Base-by-base conservation (phyloP, 2,113 vertebrate genomes). In the Tapirus terrestris region DNA sequence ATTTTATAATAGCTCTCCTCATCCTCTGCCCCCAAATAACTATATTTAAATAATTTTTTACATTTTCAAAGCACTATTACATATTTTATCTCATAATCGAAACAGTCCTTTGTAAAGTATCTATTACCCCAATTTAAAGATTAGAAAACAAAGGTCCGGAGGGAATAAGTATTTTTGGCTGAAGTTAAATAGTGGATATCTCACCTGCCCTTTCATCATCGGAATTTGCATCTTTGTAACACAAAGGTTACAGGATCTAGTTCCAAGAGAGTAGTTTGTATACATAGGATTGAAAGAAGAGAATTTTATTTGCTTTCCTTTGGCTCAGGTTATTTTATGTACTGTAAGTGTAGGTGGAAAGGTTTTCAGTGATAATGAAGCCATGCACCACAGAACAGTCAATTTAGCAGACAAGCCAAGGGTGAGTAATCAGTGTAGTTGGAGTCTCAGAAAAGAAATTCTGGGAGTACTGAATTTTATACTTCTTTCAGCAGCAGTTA, bases 291-390 rank as follows among this genome's bases (percentile, higher is more conserved):
- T 33, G 45, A 84, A 60, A 60, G 83, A 63, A 85, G 58, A 79
- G 51, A n/a, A 67, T 85, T 63, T 53, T 23, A 17, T 89, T 85
- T 84, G 75, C 25, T 85, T 89, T 85, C 53, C 79, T 73, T 94
- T 83, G 51, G 70, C 65, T 81, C 6, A 10, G 39, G 53, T 95
- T 92, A 75, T 85, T 92, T 86, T 58, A 81, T 86, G 21, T 60
- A 58, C 70, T 75, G 16, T 76, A 68, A 63, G 81, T 91, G 81
- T 91, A 67, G 76, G 83, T 87, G 39, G 94, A 75, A 93, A 96
- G 36, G 43, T 58, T 75, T 48, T 67, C 61, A 16, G 33, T 31
- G 6, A 8, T 43, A 61, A 76, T 89, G 56, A 90, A 90, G 68
- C 1, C 0, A 53, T 63, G 70, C 13, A 27, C 13, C 25, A 77